These are phyloP conservation scores for Sterrhoptilus dennistouni DNA, from an alignment of 2,113 vertebrate species.

Conservation along the genomic window DNA sequence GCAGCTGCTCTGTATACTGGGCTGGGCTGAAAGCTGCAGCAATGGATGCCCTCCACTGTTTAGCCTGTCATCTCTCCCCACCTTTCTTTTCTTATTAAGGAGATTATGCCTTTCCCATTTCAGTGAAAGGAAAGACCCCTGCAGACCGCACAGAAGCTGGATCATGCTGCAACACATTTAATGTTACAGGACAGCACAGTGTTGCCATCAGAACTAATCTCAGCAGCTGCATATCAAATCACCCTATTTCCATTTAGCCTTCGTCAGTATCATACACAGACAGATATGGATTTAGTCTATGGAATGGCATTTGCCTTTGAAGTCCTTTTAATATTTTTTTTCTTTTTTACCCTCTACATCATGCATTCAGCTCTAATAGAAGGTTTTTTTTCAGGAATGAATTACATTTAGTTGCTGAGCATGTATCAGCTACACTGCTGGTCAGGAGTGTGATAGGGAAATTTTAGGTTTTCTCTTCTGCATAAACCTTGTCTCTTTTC, in stretches of 20 bases:
- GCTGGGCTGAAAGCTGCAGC: background rate
- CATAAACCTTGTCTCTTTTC: background rate
- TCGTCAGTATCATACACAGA: background rate
- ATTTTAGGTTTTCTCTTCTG: background rate
- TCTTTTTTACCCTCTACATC: background rate
- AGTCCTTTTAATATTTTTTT: background rate
- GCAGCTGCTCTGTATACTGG: background rate
- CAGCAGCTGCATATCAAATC: constrained; percentile 11
- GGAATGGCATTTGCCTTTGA: constrained; percentile 31
- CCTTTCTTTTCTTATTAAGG: background rate
- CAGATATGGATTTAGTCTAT: background rate
- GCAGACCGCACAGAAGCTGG: background rate
- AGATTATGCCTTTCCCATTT: background rate
- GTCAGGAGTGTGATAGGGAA: constrained; percentile 17
- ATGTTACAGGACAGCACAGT: background rate
- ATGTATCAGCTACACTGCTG: background rate
- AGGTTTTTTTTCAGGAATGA: constrained; percentile 5
- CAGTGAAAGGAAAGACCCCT: background rate
- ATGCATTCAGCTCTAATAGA: constrained; percentile 1
- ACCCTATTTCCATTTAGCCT: constrained; percentile 17
- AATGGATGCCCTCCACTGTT: background rate
- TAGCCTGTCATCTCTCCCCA: background rate
- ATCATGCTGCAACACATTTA: background rate
- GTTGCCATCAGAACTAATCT: background rate
- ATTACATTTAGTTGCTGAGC: constrained; percentile 20